Evolutionary conservation across 2,113 vertebrate species (phyloP), one percentile per base, ranked within the genome.

Genomic region (Mus spicilegus): DNA sequence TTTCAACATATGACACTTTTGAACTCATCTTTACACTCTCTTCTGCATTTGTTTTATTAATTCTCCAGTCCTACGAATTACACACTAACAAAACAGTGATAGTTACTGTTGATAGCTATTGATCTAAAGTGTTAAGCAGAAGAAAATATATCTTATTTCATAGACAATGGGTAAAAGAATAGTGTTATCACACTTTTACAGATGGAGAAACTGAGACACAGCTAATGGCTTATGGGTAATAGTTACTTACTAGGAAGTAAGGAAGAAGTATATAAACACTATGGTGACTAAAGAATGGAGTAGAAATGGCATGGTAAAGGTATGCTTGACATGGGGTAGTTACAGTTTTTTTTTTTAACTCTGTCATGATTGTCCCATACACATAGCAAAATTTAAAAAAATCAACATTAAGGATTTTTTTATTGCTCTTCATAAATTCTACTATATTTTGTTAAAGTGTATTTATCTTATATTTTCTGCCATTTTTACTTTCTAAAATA

Each of bases 391-490:
- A 89, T 91, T 65, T 8, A n/a, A 88, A 80, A 81, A 73, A 96
- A 81, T 77, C 22, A 93, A 75, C 49, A 87, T 7, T 58, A 51
- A 84, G 5, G 73, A 54, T 77, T 95, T 54, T 42, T 89, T 92
- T 84, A 65, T 72, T 46, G 24, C 7, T 56, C 46, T 42, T 14
- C 19, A 80, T 42, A 93, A 65, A 76, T 61, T 70, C 20, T 3
- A 73, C 11, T 49, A 17, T n/a, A 80, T 69, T 80, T 92, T 93
- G 24, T 24, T 89, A 20, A 13, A 11, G 8, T 72, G 13, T 78
- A 73, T 58, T 92, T 96, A 39, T 54, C 11, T 75, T 75, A 89
- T 12, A 33, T 91, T 96, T 92, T 67, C 30, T 89, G 8, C 33
- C n/a, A 28, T 84, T 51, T 51, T n/a, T 19, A 36, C 6, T 58